Conservation (phyloP, 1,140 invertebrate genomes). For the Rhyzopertha dominica region DNA sequence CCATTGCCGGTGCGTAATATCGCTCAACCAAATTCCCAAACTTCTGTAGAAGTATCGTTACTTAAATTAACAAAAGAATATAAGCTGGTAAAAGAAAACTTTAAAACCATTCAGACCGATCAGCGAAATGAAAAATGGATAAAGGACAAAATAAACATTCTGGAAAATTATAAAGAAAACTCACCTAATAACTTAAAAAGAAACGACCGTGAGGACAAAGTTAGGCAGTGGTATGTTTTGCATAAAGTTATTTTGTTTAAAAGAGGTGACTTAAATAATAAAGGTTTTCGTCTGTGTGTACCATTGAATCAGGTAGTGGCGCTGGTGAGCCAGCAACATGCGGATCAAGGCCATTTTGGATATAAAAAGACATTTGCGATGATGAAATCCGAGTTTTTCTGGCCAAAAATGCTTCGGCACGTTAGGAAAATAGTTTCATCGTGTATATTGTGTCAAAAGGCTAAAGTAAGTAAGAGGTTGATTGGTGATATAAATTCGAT, state of each 20-base stretch:
- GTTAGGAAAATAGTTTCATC: background rate
- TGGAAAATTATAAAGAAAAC: too few species aligned
- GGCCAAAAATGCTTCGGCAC: background rate
- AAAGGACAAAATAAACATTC: too few species aligned
- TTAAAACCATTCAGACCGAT: too few species aligned
- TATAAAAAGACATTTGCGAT: background rate
- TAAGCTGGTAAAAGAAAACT: background rate
- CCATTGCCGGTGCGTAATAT: too few species aligned
- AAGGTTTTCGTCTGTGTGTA: background rate
- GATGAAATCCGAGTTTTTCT: background rate
- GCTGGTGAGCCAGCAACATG: conserved; percentile 1
- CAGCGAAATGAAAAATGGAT: too few species aligned
- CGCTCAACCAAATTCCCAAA: background rate
- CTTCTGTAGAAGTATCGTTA: background rate
- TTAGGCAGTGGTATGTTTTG: conserved; percentile 3
- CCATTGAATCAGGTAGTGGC: background rate
- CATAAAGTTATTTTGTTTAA: conserved; percentile 1
- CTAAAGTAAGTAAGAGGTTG: background rate
- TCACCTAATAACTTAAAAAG: too few species aligned
- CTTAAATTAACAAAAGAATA: background rate
- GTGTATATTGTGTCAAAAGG: conserved; percentile 3
- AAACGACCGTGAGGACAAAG: too few species aligned
- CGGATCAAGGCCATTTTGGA: conserved; percentile 5
- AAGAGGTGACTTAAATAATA: background rate
- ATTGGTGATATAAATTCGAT: conserved; percentile 1